These are phyloP conservation scores for Perca schrenkii DNA, from an alignment of 2,113 vertebrate species.

Conservation along the genomic window DNA sequence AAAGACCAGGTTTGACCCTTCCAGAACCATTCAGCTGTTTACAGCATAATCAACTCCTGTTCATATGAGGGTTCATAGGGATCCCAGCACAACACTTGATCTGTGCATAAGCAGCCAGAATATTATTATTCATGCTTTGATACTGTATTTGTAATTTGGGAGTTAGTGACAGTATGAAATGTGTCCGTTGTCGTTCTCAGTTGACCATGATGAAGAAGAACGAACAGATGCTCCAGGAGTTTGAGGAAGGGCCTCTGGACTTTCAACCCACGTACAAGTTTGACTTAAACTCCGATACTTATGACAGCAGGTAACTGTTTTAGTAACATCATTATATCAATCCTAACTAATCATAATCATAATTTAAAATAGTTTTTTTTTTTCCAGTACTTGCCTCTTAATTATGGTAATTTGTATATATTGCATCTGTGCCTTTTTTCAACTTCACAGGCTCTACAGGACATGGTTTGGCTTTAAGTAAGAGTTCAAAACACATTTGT, in stretches of 20 bases:
- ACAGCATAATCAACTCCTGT: background rate
- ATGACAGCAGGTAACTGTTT: constrained; percentile 88
- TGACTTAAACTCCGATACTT: constrained; percentile 89
- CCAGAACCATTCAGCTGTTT: background rate
- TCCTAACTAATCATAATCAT: background rate
- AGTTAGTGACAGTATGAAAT: background rate
- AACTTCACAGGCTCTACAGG: constrained; percentile 83
- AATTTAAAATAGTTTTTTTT: background rate
- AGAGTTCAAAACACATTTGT: constrained; percentile 63
- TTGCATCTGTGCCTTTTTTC: constrained; percentile 41
- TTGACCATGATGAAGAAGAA: constrained; percentile 91
- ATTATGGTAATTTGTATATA: background rate
- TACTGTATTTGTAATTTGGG: background rate
- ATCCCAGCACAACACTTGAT: background rate
- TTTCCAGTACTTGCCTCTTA: background rate
- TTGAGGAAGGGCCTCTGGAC: constrained; percentile 91
- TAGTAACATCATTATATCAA: background rate
- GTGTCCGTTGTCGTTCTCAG: constrained; percentile 74
- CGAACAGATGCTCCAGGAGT: constrained; percentile 88
- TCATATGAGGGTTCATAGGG: background rate
- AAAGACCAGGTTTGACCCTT: constrained; percentile 91
- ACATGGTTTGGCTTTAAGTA: constrained; percentile 89
- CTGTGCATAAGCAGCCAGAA: background rate
- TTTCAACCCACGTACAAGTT: constrained; percentile 98
- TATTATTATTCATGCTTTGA: background rate